phyloP scores from a whole-genome alignment of 92 coral and sea anemone genomes.

The Galaxea fascicularis region DNA sequence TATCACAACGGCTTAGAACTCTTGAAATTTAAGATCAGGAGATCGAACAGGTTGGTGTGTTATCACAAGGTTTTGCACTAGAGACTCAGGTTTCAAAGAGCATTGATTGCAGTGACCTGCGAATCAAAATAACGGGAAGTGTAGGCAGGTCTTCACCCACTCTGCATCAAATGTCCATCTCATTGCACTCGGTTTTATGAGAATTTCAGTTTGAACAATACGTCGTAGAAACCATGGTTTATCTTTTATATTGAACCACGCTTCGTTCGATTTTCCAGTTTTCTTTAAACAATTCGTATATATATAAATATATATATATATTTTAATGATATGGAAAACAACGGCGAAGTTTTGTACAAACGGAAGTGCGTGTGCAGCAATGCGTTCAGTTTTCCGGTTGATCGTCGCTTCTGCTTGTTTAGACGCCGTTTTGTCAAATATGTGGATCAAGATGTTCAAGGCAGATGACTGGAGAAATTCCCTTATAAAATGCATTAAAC shows the following conservation, averaged over 20 bases:
- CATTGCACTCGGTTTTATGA: background rate
- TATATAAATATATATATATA: too few species aligned
- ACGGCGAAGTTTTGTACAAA: background rate
- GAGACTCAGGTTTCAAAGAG: background rate
- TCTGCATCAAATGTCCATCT: background rate
- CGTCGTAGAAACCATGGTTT: background rate
- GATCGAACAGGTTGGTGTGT: background rate
- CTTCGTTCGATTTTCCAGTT: background rate
- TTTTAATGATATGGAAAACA: too few species aligned
- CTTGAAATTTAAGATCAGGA: background rate
- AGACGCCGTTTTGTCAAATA: background rate
- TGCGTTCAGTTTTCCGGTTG: background rate
- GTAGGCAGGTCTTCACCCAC: background rate
- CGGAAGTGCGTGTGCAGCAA: background rate
- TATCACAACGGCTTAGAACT: background rate
- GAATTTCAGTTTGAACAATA: background rate
- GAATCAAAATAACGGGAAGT: conserved; percentile 21
- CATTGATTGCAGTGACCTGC: background rate
- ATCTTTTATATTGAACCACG: background rate
- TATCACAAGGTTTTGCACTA: background rate
- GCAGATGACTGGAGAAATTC: background rate
- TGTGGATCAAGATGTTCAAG: background rate
- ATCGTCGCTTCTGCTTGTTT: background rate
- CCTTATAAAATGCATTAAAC: background rate
- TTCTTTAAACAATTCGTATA: background rate